phyloP scores from a whole-genome alignment of 2,888 invertebrate genomes.

The Sturmia bella region DNA sequence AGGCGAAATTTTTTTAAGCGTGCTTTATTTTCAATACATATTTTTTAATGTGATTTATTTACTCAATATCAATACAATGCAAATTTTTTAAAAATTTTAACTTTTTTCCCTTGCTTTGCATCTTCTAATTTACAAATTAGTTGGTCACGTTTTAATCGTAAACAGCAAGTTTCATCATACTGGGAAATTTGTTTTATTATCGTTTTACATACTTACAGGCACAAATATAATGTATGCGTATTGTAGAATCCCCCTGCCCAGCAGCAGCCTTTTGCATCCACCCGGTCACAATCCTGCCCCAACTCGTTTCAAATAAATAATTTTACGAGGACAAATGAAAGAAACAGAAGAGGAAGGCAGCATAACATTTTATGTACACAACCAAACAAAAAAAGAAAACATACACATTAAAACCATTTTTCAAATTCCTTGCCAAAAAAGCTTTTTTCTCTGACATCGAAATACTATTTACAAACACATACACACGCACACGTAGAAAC shows the following conservation, averaged over 20 bases:
- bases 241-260: constrained; percentile 32
- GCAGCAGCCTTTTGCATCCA: constrained; percentile 36
- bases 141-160: constrained; percentile 12
- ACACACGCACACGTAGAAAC: not conserved
- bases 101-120: no score
- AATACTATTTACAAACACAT: not conserved
- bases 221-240: constrained; percentile 34
- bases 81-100: no score
- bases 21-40: no score
- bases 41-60: no score
- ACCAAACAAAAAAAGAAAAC: constrained; percentile 35
- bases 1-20: no score
- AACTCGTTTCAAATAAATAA: constrained; percentile 42
- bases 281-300: constrained; percentile 55
- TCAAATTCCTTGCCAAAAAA: constrained; percentile 68
- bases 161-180: constrained; percentile 4
- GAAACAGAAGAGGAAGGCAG: constrained; percentile 8
- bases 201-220: constrained; percentile 11
- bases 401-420: constrained; percentile 58
- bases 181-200: constrained; percentile 6
- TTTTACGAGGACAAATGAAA: not conserved
- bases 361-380: constrained; percentile 14
- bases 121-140: constrained; percentile 2
- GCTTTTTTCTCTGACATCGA: constrained; percentile 48
- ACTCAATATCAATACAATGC: no score